phyloP scores from a whole-genome alignment of 2,113 vertebrate species.

The Echinops telfairi region DNA sequence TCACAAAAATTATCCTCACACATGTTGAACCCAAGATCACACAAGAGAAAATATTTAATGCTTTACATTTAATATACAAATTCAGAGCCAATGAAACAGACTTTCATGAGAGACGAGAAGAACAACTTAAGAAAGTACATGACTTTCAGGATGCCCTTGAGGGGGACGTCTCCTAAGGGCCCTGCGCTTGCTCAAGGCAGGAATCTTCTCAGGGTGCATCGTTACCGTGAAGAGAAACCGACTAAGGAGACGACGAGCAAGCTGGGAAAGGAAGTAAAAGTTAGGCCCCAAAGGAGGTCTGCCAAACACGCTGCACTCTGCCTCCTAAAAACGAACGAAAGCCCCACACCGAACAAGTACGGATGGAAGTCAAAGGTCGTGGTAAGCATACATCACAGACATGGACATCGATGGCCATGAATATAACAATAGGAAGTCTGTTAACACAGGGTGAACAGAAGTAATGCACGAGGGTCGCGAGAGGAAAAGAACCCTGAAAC shows the following conservation, averaged over 20 bases:
- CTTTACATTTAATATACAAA: constrained; percentile 72
- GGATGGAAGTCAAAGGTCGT: constrained; percentile 73
- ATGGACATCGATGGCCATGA: constrained; percentile 69
- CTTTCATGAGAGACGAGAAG: constrained; percentile 39
- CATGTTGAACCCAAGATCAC: constrained; percentile 41
- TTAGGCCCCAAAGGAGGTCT: constrained; percentile 52
- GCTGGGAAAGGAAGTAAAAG: constrained; percentile 61
- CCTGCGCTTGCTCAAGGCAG: constrained; percentile 14
- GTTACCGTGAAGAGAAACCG: constrained; percentile 38
- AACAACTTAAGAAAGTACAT: background rate
- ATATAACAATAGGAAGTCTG: constrained; percentile 72
- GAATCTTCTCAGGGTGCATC: constrained; percentile 49
- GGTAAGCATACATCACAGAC: constrained; percentile 67
- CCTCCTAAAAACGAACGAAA: constrained; percentile 41
- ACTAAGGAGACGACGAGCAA: constrained; percentile 51
- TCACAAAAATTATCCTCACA: constrained; percentile 64
- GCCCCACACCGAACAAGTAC: background rate
- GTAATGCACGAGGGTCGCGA: background rate
- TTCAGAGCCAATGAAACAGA: constrained; percentile 64
- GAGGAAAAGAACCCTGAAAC: background rate
- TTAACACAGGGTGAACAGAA: constrained; percentile 73
- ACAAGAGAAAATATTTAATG: constrained; percentile 61
- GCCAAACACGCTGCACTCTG: constrained; percentile 43
- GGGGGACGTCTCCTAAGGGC: background rate
- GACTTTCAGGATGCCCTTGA: constrained; percentile 27